Percentiles rank a stretch among this genome's conserved stretches.
These are phyloP conservation scores for Petroica traversi DNA, from an alignment of 2,113 vertebrate species.

Conservation along the genomic window DNA sequence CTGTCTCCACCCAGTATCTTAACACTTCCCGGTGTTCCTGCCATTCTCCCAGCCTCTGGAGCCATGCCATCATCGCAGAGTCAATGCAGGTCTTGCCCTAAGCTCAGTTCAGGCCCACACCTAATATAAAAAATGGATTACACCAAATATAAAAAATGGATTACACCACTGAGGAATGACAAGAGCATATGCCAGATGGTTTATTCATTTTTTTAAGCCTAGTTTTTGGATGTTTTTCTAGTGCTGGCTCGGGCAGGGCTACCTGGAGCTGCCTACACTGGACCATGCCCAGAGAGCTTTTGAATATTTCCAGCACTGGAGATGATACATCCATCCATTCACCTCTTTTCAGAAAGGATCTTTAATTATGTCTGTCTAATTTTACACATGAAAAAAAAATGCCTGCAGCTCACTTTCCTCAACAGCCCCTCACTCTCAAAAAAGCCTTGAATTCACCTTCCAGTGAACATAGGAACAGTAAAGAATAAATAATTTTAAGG, in stretches of 20 bases:
- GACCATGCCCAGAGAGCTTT: not conserved
- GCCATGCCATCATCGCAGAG: fast-evolving
- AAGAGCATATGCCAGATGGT: not conserved
- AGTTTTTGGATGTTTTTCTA: not conserved
- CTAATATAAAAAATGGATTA: not conserved
- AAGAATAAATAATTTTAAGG: not conserved
- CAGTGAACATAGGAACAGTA: not conserved
- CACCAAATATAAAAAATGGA: not conserved
- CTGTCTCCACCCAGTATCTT: not conserved
- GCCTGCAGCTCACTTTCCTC: not conserved
- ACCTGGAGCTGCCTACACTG: not conserved
- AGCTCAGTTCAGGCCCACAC: not conserved
- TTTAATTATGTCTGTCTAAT: not conserved
- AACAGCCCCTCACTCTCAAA: not conserved
- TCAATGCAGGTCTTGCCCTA: not conserved
- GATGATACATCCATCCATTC: not conserved
- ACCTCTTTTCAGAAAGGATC: not conserved
- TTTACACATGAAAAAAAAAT: not conserved
- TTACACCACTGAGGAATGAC: not conserved
- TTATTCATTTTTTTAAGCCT: not conserved
- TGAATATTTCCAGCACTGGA: not conserved
- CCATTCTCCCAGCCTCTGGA: not conserved
- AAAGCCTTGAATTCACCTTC: not conserved
- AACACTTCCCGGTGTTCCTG: not conserved
- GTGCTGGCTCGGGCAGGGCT: not conserved